Conservation (phyloP, 2,888 invertebrate genomes). For the Athalia cordata region DNA sequence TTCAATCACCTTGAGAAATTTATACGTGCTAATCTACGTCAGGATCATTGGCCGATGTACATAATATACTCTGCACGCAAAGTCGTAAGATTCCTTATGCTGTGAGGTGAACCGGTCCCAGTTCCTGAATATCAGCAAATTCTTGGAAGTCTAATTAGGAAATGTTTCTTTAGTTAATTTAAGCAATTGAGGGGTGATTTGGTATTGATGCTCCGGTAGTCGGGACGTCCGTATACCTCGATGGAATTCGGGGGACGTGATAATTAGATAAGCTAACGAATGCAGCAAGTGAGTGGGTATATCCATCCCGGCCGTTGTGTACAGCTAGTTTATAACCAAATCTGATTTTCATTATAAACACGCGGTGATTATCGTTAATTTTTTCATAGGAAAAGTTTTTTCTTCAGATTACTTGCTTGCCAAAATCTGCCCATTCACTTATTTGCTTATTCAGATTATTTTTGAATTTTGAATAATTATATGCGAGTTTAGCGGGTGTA, state of each 20-base stretch:
- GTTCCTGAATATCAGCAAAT: conserved; percentile 29
- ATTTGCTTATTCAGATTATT: conserved; percentile 26
- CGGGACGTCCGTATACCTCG: conserved; percentile 13
- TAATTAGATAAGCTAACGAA: conserved; percentile 44
- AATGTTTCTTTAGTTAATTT: conserved; percentile 40
- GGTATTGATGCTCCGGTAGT: conserved; percentile 32
- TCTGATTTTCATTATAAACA: conserved; percentile 37
- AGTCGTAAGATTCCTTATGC: conserved; percentile 11
- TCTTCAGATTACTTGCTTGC: conserved; percentile 18
- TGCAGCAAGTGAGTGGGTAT: conserved; percentile 22
- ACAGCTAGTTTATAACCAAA: not conserved
- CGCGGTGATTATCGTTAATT: conserved; percentile 32
- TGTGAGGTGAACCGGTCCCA: conserved; percentile 17
- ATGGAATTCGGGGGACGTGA: conserved; percentile 28
- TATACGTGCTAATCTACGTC: no score
- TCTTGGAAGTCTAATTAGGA: conserved; percentile 42
- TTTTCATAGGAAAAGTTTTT: conserved; percentile 37
- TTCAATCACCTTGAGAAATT: not conserved
- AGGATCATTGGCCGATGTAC: no score
- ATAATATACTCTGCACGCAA: no score
- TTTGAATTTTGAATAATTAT: conserved; percentile 34
- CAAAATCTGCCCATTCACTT: conserved; percentile 10
- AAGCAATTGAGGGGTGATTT: conserved; percentile 42
- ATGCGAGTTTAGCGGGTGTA: conserved; percentile 6
- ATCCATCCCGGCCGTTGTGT: not conserved